Evolutionary conservation across 1,140 invertebrate species (phyloP).

Genomic region (Andrena cerasifolii): DNA sequence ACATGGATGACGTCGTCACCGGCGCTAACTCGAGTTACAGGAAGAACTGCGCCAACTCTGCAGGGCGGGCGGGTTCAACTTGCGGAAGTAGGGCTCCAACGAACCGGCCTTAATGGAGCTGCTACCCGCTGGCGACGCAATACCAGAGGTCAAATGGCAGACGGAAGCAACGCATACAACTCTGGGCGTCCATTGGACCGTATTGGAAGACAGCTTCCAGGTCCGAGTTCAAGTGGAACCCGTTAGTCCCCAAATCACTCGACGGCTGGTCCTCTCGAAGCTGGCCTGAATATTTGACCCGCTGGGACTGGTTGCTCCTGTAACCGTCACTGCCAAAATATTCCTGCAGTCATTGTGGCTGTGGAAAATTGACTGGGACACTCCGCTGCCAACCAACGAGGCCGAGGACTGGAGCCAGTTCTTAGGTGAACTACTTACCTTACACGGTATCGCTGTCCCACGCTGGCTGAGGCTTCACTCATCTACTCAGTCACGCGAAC

Average conservation of each 20-base stretch:
- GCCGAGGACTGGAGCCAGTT: background rate
- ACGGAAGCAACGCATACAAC: background rate
- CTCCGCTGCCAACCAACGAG: background rate
- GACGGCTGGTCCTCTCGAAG: background rate
- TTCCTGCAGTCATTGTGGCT: background rate
- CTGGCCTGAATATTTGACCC: conserved; percentile 1
- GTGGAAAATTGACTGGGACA: background rate
- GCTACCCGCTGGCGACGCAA: background rate
- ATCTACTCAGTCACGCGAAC: background rate
- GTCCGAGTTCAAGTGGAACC: too few species aligned
- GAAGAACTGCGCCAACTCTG: background rate
- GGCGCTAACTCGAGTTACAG: too few species aligned
- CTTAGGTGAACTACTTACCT: background rate
- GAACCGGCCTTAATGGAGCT: background rate
- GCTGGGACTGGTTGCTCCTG: background rate
- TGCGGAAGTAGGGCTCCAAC: conserved; percentile 13
- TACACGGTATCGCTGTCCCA: background rate
- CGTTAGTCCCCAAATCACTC: background rate
- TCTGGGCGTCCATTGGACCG: too few species aligned
- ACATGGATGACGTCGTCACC: background rate
- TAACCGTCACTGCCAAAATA: background rate
- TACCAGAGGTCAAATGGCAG: background rate
- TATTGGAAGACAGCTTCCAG: too few species aligned
- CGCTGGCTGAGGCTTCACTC: background rate
- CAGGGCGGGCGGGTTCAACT: background rate